phyloP scores from a whole-genome alignment of 2,113 vertebrate species.

The Carassius carassius region DNA sequence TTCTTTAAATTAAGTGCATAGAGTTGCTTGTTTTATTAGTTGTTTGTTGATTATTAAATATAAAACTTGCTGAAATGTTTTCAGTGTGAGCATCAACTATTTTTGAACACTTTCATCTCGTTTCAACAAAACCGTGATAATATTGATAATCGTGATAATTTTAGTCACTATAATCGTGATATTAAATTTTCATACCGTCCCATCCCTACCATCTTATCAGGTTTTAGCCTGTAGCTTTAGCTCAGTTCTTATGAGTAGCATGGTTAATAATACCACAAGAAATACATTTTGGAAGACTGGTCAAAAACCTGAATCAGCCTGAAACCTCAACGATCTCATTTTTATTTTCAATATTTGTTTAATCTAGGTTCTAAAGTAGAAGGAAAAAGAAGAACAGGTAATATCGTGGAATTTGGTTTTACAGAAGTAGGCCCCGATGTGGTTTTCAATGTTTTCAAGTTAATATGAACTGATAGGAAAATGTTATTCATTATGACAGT shows the following conservation, averaged over 20 bases:
- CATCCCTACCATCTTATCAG: background rate
- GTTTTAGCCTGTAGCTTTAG: background rate
- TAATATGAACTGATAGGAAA: background rate
- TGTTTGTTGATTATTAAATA: too few relatives aligned
- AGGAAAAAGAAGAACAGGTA: constrained; percentile 11
- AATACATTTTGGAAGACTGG: background rate
- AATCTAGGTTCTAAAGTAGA: background rate
- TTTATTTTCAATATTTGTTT: constrained; percentile 12
- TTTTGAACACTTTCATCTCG: too few relatives aligned
- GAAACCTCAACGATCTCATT: background rate
- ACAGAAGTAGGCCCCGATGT: background rate
- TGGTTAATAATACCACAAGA: constrained; percentile 33
- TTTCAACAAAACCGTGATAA: too few relatives aligned
- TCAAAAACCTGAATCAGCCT: background rate
- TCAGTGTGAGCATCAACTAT: too few relatives aligned
- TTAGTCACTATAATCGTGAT: too few relatives aligned
- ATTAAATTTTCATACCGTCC: too few relatives aligned
- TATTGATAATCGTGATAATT: too few relatives aligned
- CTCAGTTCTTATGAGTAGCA: background rate
- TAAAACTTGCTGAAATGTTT: too few relatives aligned
- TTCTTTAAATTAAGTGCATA: too few relatives aligned
- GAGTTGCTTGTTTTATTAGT: too few relatives aligned
- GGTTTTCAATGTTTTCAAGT: background rate
- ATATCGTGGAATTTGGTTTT: background rate
- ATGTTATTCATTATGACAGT: background rate